These are phyloP conservation scores for Elaeidobius kamerunicus DNA, from an alignment of 2,888 invertebrate species.

Conservation along the genomic window DNA sequence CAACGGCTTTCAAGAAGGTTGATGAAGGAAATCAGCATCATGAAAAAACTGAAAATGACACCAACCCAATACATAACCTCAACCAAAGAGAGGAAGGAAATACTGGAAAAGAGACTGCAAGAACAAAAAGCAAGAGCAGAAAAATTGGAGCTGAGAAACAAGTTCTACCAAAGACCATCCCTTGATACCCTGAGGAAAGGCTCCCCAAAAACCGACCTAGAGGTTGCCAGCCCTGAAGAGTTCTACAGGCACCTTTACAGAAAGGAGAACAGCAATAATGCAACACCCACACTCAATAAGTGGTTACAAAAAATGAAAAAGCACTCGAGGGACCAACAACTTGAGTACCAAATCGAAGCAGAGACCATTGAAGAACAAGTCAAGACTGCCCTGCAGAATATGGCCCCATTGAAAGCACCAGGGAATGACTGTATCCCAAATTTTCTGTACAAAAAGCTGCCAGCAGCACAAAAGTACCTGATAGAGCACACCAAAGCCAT, in stretches of 20 bases:
- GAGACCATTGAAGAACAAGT: conserved; percentile 5
- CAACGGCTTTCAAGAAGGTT: conserved; percentile 1
- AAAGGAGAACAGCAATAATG: background rate
- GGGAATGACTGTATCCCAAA: conserved; percentile 28
- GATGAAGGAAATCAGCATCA: conserved; percentile 14
- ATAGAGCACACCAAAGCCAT: background rate
- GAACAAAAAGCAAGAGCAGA: conserved; percentile 12
- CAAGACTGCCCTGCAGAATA: background rate
- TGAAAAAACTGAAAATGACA: conserved; percentile 23
- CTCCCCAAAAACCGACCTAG: conserved; percentile 1
- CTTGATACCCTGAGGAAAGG: background rate
- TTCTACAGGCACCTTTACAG: conserved; percentile 9
- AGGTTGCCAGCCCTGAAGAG: conserved; percentile 4
- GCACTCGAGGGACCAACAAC: background rate
- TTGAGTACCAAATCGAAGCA: conserved; percentile 12
- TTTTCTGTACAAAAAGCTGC: conserved; percentile 27
- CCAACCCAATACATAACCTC: conserved; percentile 15
- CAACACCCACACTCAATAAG: conserved; percentile 10
- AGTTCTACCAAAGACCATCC: conserved; percentile 10
- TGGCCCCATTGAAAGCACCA: conserved; percentile 22
- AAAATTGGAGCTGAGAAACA: conserved; percentile 2
- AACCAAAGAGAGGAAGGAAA: conserved; percentile 8
- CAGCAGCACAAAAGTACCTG: conserved; percentile 22
- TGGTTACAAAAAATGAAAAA: conserved; percentile 21
- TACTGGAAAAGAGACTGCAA: conserved; percentile 1